These are phyloP conservation scores for Octopus bimaculoides DNA, from an alignment of 1,140 invertebrate genomes.

Conservation along the genomic window DNA sequence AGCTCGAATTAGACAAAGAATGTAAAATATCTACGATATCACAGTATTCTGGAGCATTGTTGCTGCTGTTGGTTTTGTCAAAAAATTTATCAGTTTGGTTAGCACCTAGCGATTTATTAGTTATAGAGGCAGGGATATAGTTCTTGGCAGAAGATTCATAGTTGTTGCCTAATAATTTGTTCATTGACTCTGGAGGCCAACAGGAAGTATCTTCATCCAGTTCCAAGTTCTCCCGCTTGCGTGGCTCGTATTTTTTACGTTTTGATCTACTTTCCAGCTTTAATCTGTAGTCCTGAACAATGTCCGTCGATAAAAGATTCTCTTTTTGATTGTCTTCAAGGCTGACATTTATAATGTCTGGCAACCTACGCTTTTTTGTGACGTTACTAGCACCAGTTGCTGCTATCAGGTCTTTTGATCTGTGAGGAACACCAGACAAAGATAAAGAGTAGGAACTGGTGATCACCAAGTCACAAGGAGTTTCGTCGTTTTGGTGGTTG, in stretches of 20 bases:
- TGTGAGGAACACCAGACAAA: background rate
- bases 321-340: constrained; percentile 6
- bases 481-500: background rate
- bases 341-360: background rate
- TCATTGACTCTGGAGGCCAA: background rate
- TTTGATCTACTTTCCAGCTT: background rate
- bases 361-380: background rate
- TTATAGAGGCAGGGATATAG: background rate
- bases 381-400: background rate
- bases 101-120: background rate
- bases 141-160: background rate
- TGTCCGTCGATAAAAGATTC: background rate
- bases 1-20: background rate
- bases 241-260: constrained; percentile 5
- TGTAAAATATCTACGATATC: constrained; percentile 8
- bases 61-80: background rate
- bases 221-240: background rate
- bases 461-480: constrained; percentile 2
- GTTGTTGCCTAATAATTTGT: background rate
- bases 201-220: background rate
- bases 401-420: background rate
- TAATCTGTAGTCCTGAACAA: background rate
- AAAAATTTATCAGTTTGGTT: background rate
- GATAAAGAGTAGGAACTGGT: background rate
- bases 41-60: constrained; percentile 3